These are phyloP conservation scores for Arrhopalites spinosus DNA, from an alignment of 2,888 invertebrate genomes.

Conservation along the genomic window DNA sequence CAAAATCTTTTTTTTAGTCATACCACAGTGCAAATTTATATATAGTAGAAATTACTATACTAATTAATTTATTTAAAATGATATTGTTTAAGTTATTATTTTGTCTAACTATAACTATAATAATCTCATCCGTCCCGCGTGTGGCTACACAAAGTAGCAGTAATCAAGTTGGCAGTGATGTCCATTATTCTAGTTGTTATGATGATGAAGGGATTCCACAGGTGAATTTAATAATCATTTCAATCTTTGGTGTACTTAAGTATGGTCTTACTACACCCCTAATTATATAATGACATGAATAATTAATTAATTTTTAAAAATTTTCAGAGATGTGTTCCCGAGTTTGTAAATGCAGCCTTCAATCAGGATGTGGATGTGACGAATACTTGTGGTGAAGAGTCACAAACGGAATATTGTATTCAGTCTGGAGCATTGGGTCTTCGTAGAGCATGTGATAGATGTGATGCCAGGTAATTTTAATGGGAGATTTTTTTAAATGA, in stretches of 20 bases:
- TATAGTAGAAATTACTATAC: neutral
- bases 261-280: neutral
- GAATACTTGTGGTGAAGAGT: constrained; percentile 90
- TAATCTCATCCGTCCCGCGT: constrained; percentile 6
- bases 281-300: no score
- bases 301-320: neutral
- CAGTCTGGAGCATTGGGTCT: constrained; percentile 77
- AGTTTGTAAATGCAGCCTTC: constrained; percentile 96
- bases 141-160: constrained; percentile 5
- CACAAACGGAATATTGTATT: constrained; percentile 81
- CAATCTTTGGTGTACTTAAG: neutral
- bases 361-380: constrained; percentile 86
- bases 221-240: constrained; percentile 41
- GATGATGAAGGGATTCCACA: constrained; percentile 50
- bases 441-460: constrained; percentile 78
- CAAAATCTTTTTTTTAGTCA: neutral
- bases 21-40: neutral
- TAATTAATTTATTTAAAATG: constrained; percentile 15
- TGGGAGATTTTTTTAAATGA: no score
- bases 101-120: neutral
- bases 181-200: constrained; percentile 42
- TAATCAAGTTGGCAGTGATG: neutral
- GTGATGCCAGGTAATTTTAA: constrained; percentile 63
- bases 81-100: neutral
- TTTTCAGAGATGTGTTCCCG: constrained; percentile 88